Percentiles rank a stretch among this genome's conserved stretches.
Conservation (phyloP, 2,888 invertebrate genomes). For the Callimorpha dominula region DNA sequence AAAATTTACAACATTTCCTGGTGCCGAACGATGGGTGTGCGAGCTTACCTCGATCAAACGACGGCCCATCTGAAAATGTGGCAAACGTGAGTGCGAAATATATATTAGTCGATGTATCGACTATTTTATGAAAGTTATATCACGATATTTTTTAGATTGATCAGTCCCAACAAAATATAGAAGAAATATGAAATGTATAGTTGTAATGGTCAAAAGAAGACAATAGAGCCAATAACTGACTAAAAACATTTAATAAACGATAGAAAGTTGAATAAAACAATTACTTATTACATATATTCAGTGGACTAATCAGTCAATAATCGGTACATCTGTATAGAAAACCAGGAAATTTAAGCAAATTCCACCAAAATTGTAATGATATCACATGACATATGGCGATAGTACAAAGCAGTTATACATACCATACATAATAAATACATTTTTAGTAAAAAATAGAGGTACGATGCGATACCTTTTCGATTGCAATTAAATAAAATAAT, state of each 20-base stretch:
- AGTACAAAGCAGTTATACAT: slow-evolving; percentile 82
- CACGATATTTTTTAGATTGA: slow-evolving; percentile 17
- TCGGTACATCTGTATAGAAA: slow-evolving; percentile 51
- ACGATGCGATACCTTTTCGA: slow-evolving; percentile 8
- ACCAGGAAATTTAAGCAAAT: slow-evolving; percentile 78
- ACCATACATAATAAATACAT: slow-evolving; percentile 51
- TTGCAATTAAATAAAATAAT: slow-evolving; percentile 11
- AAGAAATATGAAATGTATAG: neutral
- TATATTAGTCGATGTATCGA: slow-evolving; percentile 50
- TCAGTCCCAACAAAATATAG: neutral
- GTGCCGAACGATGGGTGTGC: slow-evolving; percentile 67
- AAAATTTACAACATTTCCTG: slow-evolving; percentile 79
- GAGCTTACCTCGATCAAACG: slow-evolving; percentile 82
- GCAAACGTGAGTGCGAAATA: slow-evolving; percentile 67
- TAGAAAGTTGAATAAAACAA: neutral
- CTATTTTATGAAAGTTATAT: slow-evolving; percentile 35
- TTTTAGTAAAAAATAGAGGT: slow-evolving; percentile 14
- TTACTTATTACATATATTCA: slow-evolving; percentile 14
- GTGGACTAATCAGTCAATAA: slow-evolving; percentile 47
- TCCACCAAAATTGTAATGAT: slow-evolving; percentile 63
- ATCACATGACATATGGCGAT: slow-evolving; percentile 56
- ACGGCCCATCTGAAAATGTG: slow-evolving; percentile 82
- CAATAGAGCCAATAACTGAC: neutral
- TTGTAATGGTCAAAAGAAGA: neutral
- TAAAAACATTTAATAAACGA: neutral